Percentiles rank a stretch among this genome's conserved stretches.
Conservation (phyloP, 2,888 invertebrate genomes). For the Bhutanitis thaidina region DNA sequence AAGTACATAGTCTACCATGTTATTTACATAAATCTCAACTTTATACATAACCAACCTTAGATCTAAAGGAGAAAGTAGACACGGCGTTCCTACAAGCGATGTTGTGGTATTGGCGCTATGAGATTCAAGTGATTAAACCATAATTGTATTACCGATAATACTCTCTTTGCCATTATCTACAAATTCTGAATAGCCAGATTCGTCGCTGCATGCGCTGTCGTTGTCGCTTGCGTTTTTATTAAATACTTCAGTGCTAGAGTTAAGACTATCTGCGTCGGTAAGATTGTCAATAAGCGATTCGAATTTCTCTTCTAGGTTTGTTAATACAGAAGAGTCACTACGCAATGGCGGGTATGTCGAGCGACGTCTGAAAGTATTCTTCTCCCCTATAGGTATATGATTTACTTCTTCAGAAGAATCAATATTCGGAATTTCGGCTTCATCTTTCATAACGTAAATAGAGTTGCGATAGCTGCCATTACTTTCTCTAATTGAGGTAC, state of each 20-base stretch:
- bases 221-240: constrained; percentile 78
- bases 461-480: constrained; percentile 43
- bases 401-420: constrained; percentile 55
- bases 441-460: constrained; percentile 29
- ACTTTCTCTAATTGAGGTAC: constrained; percentile 34
- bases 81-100: constrained; percentile 2
- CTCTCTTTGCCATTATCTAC: constrained; percentile 76
- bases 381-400: constrained; percentile 72
- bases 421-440: constrained; percentile 28
- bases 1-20: constrained; percentile 49
- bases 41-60: constrained; percentile 5
- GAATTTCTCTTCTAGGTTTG: constrained; percentile 58
- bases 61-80: neutral
- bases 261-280: constrained; percentile 61
- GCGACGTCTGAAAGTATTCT: constrained; percentile 59
- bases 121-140: constrained; percentile 47
- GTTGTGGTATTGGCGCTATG: neutral
- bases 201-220: constrained; percentile 92
- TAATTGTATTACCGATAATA: constrained; percentile 71
- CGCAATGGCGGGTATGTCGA: constrained; percentile 70
- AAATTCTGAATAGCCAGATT: constrained; percentile 93
- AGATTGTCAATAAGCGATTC: constrained; percentile 66
- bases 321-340: constrained; percentile 42
- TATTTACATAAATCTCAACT: constrained; percentile 40
- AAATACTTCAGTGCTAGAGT: constrained; percentile 67